These are phyloP conservation scores for Coregonus clupeaformis DNA, from an alignment of 2,113 vertebrate genomes.

Conservation along the genomic window DNA sequence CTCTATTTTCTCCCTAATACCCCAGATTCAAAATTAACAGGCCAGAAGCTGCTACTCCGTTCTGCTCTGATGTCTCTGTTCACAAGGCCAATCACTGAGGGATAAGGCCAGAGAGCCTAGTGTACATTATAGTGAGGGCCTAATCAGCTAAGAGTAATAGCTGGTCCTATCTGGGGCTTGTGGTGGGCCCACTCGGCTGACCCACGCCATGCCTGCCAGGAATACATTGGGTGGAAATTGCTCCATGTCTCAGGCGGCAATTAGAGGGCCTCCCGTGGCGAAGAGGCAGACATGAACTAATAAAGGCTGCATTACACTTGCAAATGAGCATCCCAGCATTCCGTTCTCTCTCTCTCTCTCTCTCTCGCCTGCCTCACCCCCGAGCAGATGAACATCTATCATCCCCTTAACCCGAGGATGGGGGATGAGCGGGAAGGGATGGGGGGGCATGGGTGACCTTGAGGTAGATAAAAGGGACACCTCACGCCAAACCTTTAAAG, in stretches of 20 bases:
- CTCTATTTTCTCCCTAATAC: neutral
- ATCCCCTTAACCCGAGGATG: constrained; percentile 30
- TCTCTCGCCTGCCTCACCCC: constrained; percentile 7
- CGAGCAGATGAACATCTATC: constrained; percentile 30
- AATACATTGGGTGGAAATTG: constrained; percentile 64
- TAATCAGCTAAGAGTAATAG: constrained; percentile 38
- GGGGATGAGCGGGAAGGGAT: neutral
- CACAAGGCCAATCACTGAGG: constrained; percentile 20
- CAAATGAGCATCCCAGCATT: constrained; percentile 47
- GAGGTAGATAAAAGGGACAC: constrained; percentile 2
- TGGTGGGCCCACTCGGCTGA: constrained; percentile 12
- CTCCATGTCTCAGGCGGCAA: constrained; percentile 56
- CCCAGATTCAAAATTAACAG: constrained; percentile 27
- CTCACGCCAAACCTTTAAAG: neutral
- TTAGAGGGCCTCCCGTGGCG: constrained; percentile 57
- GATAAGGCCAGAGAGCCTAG: constrained; percentile 33
- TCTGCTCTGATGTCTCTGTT: constrained; percentile 14
- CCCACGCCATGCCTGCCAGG: constrained; percentile 37
- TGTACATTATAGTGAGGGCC: constrained; percentile 9
- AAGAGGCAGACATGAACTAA: constrained; percentile 55
- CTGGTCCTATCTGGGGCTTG: constrained; percentile 22
- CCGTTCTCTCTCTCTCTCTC: neutral
- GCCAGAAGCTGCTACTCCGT: constrained; percentile 9
- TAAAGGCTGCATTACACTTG: constrained; percentile 58
- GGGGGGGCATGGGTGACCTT: neutral